phyloP scores from a whole-genome alignment of 2,797 vertebrate species.

The Oreonectes daqikongensis region DNA sequence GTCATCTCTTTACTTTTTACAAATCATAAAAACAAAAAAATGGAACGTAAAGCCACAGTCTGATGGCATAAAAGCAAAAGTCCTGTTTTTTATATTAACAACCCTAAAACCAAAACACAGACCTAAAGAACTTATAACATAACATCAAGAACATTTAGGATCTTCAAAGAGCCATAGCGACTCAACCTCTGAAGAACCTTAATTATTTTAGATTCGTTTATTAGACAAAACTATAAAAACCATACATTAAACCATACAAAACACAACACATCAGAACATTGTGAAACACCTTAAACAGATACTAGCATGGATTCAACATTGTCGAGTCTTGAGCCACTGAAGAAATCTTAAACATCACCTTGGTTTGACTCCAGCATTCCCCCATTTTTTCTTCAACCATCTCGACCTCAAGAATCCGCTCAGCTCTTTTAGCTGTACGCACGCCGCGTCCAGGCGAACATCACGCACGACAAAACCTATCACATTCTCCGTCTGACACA shows the following conservation, averaged over 20 bases:
- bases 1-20: too few species aligned
- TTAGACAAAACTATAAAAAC: not conserved
- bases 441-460: not conserved
- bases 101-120: not conserved
- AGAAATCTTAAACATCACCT: conserved; percentile 61
- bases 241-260: too few species aligned
- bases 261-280: too few species aligned
- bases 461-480: not conserved
- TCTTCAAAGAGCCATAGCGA: not conserved
- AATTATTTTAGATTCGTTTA: not conserved
- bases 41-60: too few species aligned
- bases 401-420: conserved; percentile 47
- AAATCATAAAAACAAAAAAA: too few species aligned
- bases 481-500: not conserved
- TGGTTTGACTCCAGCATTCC: conserved; percentile 72
- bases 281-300: not conserved
- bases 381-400: conserved; percentile 79
- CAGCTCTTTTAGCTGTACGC: not conserved
- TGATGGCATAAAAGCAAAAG: not conserved
- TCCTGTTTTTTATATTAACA: not conserved
- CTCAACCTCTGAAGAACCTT: not conserved
- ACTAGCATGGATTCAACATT: not conserved
- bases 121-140: not conserved
- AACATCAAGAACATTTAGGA: not conserved
- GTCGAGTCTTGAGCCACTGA: not conserved